Conservation (phyloP, 2,797 vertebrate species). For the Urocyon cinereoargenteus region DNA sequence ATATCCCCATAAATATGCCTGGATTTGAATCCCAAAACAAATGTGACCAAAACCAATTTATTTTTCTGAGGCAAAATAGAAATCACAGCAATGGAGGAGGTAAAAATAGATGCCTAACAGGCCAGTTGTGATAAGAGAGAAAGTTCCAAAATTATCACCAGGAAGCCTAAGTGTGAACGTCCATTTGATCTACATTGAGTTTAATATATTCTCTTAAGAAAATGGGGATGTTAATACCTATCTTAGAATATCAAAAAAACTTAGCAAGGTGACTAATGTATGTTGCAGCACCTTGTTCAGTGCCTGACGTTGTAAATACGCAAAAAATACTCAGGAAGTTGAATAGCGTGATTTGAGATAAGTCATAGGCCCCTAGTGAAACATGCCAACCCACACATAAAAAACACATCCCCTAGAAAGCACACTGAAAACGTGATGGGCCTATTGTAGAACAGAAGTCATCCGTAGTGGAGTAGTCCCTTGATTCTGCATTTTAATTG, state of each 20-base stretch:
- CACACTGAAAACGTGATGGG: not conserved
- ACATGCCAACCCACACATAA: not conserved
- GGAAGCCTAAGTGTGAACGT: not conserved
- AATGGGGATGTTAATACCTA: not conserved
- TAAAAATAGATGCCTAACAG: not conserved
- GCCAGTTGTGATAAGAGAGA: not conserved
- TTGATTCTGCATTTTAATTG: not conserved
- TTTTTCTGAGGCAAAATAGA: constrained; percentile 22
- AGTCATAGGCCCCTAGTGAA: not conserved
- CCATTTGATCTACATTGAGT: not conserved
- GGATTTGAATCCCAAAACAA: constrained; percentile 56
- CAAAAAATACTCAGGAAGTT: not conserved
- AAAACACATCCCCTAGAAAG: not conserved
- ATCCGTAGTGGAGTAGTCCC: not conserved
- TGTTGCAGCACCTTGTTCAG: fast-evolving
- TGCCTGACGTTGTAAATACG: not conserved
- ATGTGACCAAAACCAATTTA: not conserved
- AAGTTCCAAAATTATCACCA: not conserved
- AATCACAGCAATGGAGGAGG: not conserved
- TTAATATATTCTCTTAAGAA: not conserved
- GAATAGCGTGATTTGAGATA: not conserved
- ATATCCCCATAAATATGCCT: constrained; percentile 31
- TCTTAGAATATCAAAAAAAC: not conserved
- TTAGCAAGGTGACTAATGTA: not conserved
- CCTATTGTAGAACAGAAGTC: not conserved